Evolutionary conservation across 2,888 invertebrate species (phyloP).

Genomic region (Lasioglossum morio): DNA sequence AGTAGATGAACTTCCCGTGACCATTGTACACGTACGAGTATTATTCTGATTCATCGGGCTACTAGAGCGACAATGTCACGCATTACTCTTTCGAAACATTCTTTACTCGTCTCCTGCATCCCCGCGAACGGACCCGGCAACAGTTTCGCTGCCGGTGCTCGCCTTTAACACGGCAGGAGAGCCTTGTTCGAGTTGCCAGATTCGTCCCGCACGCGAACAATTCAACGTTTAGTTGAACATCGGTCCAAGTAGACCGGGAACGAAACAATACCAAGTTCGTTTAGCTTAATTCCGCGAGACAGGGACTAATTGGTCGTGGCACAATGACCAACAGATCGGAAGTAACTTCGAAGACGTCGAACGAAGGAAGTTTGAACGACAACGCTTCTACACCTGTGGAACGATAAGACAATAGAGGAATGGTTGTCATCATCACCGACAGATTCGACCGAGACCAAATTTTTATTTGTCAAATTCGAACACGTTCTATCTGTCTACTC

Average conservation of each 20-base stretch:
- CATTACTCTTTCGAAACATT: slow-evolving; percentile 35
- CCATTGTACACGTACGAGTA: slow-evolving; percentile 39
- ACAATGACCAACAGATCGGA: slow-evolving; percentile 20
- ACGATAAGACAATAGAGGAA: not conserved
- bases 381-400: not conserved
- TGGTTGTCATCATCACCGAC: not conserved
- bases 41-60: slow-evolving; percentile 39
- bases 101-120: slow-evolving; percentile 15
- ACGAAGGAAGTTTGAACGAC: not conserved
- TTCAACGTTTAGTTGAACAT: slow-evolving; percentile 21
- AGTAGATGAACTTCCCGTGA: slow-evolving; percentile 50
- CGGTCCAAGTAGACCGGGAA: slow-evolving; percentile 3
- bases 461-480: not conserved
- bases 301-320: slow-evolving; percentile 25
- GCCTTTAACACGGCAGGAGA: not conserved
- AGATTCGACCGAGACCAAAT: not conserved
- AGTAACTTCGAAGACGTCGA: slow-evolving; percentile 24
- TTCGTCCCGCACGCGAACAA: slow-evolving; percentile 15
- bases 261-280: slow-evolving; percentile 41
- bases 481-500: not conserved
- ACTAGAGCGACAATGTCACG: slow-evolving; percentile 43
- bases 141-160: not conserved
- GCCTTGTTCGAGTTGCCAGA: slow-evolving; percentile 13
- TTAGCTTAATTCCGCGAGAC: slow-evolving; percentile 33
- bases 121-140: not conserved